These are phyloP conservation scores for Enhydra lutris DNA, from an alignment of 2,113 vertebrate genomes.

Conservation along the genomic window DNA sequence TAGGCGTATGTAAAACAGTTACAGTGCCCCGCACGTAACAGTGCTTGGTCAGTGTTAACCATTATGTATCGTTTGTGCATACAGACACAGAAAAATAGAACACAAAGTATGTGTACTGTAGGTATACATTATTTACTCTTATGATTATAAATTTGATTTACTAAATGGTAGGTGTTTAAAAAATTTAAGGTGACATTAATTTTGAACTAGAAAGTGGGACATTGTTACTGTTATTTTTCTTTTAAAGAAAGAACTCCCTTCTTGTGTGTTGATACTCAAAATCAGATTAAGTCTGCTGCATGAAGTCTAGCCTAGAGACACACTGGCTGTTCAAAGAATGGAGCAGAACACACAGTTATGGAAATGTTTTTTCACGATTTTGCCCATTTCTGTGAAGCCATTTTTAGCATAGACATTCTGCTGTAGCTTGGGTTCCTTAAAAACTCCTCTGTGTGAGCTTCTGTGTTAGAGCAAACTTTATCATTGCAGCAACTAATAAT, in stretches of 20 bases:
- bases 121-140: neutral
- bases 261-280: neutral
- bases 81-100: neutral
- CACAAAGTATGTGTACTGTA: neutral
- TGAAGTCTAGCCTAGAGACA: conserved; percentile 18
- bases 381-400: neutral
- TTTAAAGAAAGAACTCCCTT: neutral
- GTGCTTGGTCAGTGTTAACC: neutral
- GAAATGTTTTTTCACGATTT: conserved; percentile 35
- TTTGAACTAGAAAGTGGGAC: neutral
- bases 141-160: neutral
- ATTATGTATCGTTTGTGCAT: neutral
- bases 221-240: neutral
- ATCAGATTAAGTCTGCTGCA: neutral
- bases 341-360: neutral
- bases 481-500: conserved; percentile 50
- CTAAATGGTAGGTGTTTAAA: neutral
- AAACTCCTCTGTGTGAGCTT: conserved; percentile 52
- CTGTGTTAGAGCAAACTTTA: conserved; percentile 13
- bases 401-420: conserved; percentile 26
- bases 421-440: neutral
- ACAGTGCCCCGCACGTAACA: neutral
- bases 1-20: neutral
- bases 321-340: neutral
- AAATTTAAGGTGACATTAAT: neutral